Conservation (phyloP, 2,797 vertebrate genomes). For the Coendou prehensilis region DNA sequence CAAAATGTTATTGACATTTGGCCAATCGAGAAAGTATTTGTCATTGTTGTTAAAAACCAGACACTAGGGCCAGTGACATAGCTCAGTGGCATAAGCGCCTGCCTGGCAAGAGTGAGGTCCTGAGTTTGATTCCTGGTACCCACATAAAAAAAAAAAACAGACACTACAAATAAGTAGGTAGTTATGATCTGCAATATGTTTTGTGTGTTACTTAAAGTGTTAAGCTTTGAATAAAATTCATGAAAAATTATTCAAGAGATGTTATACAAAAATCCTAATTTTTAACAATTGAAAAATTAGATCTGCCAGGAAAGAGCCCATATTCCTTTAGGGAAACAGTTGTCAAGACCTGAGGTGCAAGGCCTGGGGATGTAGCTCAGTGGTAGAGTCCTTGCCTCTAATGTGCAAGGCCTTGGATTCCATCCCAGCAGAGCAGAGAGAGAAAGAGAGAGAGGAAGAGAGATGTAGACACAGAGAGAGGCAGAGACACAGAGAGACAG, state of each 20-base stretch:
- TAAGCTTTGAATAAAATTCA: constrained; percentile 33
- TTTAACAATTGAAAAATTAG: constrained; percentile 15
- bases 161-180: background rate
- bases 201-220: background rate
- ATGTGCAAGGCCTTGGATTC: background rate
- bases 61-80: background rate
- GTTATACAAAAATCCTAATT: background rate
- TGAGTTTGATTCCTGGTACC: too few relatives aligned
- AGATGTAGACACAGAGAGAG: background rate
- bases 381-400: background rate
- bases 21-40: background rate
- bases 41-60: background rate
- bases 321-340: background rate
- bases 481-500: background rate
- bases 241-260: background rate
- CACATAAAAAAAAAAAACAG: background rate
- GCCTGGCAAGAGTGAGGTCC: too few relatives aligned
- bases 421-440: background rate
- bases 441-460: too few relatives aligned
- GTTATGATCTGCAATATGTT: background rate
- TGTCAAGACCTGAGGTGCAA: background rate
- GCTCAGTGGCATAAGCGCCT: too few relatives aligned
- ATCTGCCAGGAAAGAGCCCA: background rate
- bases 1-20: background rate
- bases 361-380: background rate